Conservation (phyloP, 1,140 invertebrate species). For the Nixonia krombeini region DNA sequence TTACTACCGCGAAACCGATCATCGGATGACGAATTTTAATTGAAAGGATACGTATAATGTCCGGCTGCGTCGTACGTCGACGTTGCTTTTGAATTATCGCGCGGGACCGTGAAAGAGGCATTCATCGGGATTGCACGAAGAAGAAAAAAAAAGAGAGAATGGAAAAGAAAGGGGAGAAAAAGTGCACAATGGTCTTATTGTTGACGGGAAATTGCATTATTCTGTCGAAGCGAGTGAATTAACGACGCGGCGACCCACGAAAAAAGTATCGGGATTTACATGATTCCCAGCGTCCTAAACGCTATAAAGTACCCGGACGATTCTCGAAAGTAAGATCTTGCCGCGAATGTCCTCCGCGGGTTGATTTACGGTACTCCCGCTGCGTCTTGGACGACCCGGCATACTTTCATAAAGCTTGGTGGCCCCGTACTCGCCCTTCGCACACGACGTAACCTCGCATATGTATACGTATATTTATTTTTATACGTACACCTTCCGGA, state of each 20-base stretch:
- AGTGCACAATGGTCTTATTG: too few relatives aligned
- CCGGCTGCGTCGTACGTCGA: too few relatives aligned
- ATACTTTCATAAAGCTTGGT: slow-evolving; percentile 38
- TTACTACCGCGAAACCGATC: too few relatives aligned
- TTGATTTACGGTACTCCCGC: slow-evolving; percentile 43
- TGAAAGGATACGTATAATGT: neutral
- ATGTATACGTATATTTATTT: neutral
- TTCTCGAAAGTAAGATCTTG: slow-evolving; percentile 35
- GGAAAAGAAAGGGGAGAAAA: too few relatives aligned
- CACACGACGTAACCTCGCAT: too few relatives aligned
- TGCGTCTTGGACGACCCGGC: slow-evolving; percentile 31
- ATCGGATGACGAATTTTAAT: neutral
- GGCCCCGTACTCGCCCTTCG: slow-evolving; percentile 7
- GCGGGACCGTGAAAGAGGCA: too few relatives aligned
- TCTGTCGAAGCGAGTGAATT: neutral
- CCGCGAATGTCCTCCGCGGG: slow-evolving; percentile 27
- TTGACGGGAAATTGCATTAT: neutral
- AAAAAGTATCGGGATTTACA: slow-evolving; percentile 24
- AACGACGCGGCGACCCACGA: neutral
- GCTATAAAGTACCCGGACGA: slow-evolving; percentile 27
- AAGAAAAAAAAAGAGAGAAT: too few relatives aligned
- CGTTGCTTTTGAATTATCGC: too few relatives aligned
- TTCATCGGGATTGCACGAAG: too few relatives aligned
- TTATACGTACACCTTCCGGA: neutral
- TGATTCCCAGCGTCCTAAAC: slow-evolving; percentile 33